Conservation (phyloP, 1,140 invertebrate species). For the Cylas formicarius region DNA sequence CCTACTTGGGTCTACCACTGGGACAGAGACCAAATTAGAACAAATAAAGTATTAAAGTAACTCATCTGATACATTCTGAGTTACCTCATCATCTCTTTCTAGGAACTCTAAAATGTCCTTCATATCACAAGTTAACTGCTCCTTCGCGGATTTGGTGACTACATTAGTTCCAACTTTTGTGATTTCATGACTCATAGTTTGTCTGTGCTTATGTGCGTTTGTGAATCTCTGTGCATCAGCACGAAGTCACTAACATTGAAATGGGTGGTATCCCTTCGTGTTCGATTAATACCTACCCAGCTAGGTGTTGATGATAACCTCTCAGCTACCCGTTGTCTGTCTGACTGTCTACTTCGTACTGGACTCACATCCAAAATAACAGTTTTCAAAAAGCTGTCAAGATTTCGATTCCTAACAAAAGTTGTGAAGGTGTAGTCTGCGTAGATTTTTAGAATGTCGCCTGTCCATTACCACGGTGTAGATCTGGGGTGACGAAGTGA, state of each 20-base stretch:
- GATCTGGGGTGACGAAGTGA: conserved; percentile 17
- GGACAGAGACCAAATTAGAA: too few species aligned
- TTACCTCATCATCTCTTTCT: too few species aligned
- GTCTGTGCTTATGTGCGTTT: conserved; percentile 8
- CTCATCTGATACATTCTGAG: too few species aligned
- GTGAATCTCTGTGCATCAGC: conserved; percentile 9
- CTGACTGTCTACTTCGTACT: conserved; percentile 6
- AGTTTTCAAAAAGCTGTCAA: conserved; percentile 5
- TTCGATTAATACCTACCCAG: neutral
- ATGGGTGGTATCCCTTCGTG: neutral
- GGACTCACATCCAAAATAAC: conserved; percentile 2
- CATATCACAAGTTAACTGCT: conserved; percentile 9
- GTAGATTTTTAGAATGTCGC: conserved; percentile 21
- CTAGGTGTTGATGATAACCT: neutral
- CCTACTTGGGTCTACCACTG: too few species aligned
- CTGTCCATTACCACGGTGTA: conserved; percentile 34
- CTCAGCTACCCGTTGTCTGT: conserved; percentile 3
- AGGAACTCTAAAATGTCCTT: conserved; percentile 8
- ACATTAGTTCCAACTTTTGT: conserved; percentile 7
- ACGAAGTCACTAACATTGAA: conserved; percentile 11
- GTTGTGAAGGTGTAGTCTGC: conserved; percentile 8
- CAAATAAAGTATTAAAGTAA: too few species aligned
- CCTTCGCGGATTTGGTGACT: conserved; percentile 11
- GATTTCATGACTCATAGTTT: conserved; percentile 1
- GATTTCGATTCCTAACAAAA: conserved; percentile 8